phyloP scores from a whole-genome alignment of 1,140 invertebrate genomes.

The Cydia amplana region DNA sequence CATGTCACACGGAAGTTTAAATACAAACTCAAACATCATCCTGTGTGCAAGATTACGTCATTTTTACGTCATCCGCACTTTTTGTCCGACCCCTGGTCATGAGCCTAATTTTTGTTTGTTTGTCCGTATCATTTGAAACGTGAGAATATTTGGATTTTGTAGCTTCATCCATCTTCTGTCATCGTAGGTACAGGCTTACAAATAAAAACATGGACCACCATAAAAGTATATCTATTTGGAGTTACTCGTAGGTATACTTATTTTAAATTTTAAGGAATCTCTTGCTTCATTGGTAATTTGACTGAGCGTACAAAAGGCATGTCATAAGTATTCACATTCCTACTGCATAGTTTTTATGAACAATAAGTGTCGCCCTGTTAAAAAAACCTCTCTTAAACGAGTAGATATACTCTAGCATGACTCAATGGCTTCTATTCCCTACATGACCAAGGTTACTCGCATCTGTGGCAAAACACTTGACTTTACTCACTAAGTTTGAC shows the following conservation, averaged over 20 bases:
- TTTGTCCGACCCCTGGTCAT: no score
- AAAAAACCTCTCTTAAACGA: neutral
- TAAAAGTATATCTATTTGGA: neutral
- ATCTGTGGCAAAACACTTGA: neutral
- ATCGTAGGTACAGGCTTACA: neutral
- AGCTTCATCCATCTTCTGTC: constrained; percentile 3
- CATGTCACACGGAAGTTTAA: no score
- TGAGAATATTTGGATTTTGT: constrained; percentile 10
- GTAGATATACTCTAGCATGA: neutral
- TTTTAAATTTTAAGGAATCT: neutral
- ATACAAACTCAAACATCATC: no score
- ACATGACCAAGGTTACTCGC: neutral
- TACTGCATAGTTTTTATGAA: no score
- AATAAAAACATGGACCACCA: neutral
- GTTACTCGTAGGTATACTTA: no score
- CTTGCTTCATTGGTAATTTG: neutral
- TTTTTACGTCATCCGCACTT: no score
- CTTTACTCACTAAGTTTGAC: neutral
- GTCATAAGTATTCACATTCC: no score
- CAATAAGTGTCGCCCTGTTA: neutral
- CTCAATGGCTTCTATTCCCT: neutral
- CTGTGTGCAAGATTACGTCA: no score
- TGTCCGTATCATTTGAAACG: constrained; percentile 22
- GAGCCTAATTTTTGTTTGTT: constrained; percentile 41
- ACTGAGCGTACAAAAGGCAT: neutral